Conservation (phyloP, 2,797 vertebrate species). For the Euphonia xanthogaster region DNA sequence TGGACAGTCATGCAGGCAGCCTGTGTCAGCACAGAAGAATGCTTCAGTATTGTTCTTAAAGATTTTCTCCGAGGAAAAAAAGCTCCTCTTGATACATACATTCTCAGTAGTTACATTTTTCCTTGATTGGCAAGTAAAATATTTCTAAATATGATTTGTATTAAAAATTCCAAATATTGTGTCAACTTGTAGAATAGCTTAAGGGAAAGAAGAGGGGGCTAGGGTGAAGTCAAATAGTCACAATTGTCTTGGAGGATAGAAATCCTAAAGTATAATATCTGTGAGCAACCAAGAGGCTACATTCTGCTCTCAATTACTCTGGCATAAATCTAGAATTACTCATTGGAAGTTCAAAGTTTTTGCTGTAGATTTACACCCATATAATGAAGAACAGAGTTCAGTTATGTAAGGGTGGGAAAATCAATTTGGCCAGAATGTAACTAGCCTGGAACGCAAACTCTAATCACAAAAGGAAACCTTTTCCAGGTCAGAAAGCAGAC, state of each 20-base stretch:
- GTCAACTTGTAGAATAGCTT: not conserved
- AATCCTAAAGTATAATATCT: constrained; percentile 21
- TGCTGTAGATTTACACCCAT: constrained; percentile 49
- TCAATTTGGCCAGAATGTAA: constrained; percentile 12
- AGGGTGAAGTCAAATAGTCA: not conserved
- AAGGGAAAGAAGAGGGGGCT: not conserved
- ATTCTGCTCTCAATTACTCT: constrained; percentile 55
- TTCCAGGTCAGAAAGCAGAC: not conserved
- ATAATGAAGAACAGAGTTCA: constrained; percentile 51
- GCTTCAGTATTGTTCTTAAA: not conserved
- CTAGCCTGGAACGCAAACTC: not conserved
- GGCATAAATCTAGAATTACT: constrained; percentile 52
- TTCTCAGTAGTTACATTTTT: not conserved
- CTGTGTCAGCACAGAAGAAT: not conserved
- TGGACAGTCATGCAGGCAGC: not conserved
- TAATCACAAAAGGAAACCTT: not conserved
- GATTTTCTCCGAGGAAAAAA: not conserved
- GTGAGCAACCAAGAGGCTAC: constrained; percentile 14
- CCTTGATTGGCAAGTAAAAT: constrained; percentile 3
- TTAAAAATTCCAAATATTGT: constrained; percentile 4
- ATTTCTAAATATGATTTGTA: not conserved
- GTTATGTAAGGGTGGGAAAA: constrained; percentile 42
- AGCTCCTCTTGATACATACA: not conserved
- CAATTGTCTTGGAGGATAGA: not conserved
- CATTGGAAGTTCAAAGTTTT: constrained; percentile 58